Percentiles rank a stretch among this genome's conserved stretches.
phyloP scores from a whole-genome alignment of 2,888 invertebrate species.

The Tanytarsus gracilentus region DNA sequence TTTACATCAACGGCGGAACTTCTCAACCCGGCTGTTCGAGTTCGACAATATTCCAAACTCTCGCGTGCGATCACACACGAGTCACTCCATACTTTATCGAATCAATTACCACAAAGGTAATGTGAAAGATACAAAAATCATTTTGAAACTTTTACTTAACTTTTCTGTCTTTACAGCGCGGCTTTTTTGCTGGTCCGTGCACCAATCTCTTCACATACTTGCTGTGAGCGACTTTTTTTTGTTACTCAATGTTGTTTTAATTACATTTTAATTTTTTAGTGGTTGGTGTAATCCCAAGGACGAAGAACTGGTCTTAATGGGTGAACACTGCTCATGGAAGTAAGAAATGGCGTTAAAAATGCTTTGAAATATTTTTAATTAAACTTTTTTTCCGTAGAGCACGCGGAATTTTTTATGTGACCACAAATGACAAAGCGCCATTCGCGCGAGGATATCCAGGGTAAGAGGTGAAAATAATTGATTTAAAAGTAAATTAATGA shows the following conservation, averaged over 20 bases:
- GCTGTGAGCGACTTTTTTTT: too few species aligned
- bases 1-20: conserved; percentile 78
- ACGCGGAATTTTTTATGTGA: conserved; percentile 78
- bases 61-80: conserved; percentile 83
- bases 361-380: neutral
- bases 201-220: conserved; percentile 72
- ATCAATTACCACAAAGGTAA: conserved; percentile 73
- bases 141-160: too few species aligned
- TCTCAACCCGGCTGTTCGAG: conserved; percentile 81
- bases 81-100: conserved; percentile 86
- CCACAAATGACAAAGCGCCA: conserved; percentile 72
- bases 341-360: conserved; percentile 43
- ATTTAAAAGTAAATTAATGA: conserved; percentile 9
- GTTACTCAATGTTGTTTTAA: too few species aligned
- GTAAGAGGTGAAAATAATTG: conserved; percentile 43
- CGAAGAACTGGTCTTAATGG: conserved; percentile 75
- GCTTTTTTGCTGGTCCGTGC: conserved; percentile 81
- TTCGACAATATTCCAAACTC: conserved; percentile 70
- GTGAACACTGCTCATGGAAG: conserved; percentile 70
- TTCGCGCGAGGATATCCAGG: conserved; percentile 74
- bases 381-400: conserved; percentile 50
- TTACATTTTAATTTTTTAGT: too few species aligned
- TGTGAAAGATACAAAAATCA: too few species aligned
- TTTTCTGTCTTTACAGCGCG: too few species aligned
- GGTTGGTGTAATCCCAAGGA: conserved; percentile 76